Conservation (phyloP, 2,888 invertebrate genomes). For the Parnassius smintheus region DNA sequence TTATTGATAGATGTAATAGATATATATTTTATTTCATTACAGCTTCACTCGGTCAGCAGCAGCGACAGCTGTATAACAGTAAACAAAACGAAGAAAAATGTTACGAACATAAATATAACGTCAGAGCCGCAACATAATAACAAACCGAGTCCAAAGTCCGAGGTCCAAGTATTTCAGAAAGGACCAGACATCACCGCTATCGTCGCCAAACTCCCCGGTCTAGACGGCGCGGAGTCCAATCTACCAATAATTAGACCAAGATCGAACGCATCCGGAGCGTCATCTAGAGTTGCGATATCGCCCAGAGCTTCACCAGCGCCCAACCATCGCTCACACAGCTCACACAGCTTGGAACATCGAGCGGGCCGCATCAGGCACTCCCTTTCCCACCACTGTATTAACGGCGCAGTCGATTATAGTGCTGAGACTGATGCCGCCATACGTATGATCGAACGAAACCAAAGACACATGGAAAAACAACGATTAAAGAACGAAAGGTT, state of each 20-base stretch:
- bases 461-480: slow-evolving; percentile 80
- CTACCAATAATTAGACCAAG: slow-evolving; percentile 76
- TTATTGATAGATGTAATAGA: slow-evolving; percentile 8
- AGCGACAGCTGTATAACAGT: slow-evolving; percentile 75
- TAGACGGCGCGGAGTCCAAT: slow-evolving; percentile 69
- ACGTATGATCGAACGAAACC: slow-evolving; percentile 82
- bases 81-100: slow-evolving; percentile 83
- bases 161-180: slow-evolving; percentile 87
- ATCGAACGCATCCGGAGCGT: slow-evolving; percentile 80
- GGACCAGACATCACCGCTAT: slow-evolving; percentile 90
- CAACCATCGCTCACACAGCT: slow-evolving; percentile 66
- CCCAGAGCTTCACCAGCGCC: slow-evolving; percentile 57
- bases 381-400: slow-evolving; percentile 73
- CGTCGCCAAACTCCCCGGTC: slow-evolving; percentile 83
- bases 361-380: slow-evolving; percentile 68
- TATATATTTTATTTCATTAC: slow-evolving; percentile 22
- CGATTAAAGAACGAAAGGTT: slow-evolving; percentile 69
- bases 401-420: slow-evolving; percentile 74
- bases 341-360: slow-evolving; percentile 72
- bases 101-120: slow-evolving; percentile 87
- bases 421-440: slow-evolving; percentile 82
- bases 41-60: slow-evolving; percentile 65
- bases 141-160: slow-evolving; percentile 71
- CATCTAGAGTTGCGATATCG: slow-evolving; percentile 71
- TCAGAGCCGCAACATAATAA: slow-evolving; percentile 67